Evolutionary conservation across 2,888 invertebrate genomes (phyloP).

Genomic region (Odiellus spinosus): DNA sequence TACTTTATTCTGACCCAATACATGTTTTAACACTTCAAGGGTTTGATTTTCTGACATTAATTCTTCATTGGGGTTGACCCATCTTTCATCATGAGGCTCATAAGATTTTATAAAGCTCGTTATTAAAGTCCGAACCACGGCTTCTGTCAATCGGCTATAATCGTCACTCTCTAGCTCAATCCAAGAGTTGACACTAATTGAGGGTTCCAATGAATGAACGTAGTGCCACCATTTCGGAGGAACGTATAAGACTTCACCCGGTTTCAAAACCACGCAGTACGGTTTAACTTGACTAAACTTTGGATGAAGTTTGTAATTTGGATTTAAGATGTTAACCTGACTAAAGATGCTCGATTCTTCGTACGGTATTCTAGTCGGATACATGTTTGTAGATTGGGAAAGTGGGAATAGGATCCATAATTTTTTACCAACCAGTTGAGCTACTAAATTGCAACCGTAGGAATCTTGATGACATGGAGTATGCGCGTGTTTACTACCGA

Average conservation of each 20-base stretch:
- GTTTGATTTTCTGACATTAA: too few relatives aligned
- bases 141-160: constrained; percentile 43
- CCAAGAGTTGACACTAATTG: constrained; percentile 53
- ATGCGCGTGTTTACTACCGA: constrained; percentile 48
- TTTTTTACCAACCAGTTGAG: constrained; percentile 79
- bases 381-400: constrained; percentile 43
- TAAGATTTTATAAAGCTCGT: constrained; percentile 25
- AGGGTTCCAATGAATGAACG: constrained; percentile 45
- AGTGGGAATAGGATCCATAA: constrained; percentile 84
- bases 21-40: too few relatives aligned
- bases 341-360: constrained; percentile 93
- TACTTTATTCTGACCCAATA: too few relatives aligned
- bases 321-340: constrained; percentile 58
- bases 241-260: constrained; percentile 53
- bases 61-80: constrained; percentile 17
- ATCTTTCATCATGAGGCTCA: constrained; percentile 12
- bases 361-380: constrained; percentile 74
- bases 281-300: constrained; percentile 22
- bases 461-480: constrained; percentile 89
- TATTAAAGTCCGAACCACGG: constrained; percentile 48
- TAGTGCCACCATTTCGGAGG: constrained; percentile 96
- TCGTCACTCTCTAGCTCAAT: constrained; percentile 51
- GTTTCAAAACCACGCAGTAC: constrained; percentile 34
- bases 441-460: constrained; percentile 82
- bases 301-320: constrained; percentile 29